A percentile compares a stretch with the other conserved stretches of the same genome.
Conservation (phyloP, 2,888 invertebrate genomes). For the Heteromyza rotundicornis region DNA sequence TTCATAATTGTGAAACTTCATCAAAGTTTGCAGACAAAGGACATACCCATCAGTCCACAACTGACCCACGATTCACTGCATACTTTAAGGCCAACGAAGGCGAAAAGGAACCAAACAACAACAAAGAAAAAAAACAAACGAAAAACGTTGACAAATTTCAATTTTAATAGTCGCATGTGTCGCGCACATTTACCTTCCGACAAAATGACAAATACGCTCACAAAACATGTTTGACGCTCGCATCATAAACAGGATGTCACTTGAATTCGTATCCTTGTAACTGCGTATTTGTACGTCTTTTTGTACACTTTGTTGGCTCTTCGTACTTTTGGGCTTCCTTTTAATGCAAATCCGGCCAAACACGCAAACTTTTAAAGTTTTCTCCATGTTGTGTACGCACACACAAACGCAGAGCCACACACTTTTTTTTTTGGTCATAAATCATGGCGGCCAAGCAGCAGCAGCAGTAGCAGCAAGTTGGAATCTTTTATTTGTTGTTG, state of each 20-base stretch:
- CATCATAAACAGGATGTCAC: slow-evolving; percentile 21
- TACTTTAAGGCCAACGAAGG: too few relatives aligned
- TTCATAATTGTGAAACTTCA: too few relatives aligned
- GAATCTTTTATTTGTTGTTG: background rate
- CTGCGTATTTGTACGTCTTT: background rate
- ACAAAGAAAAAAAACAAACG: too few relatives aligned
- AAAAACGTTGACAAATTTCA: slow-evolving; percentile 27
- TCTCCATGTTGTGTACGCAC: slow-evolving; percentile 10
- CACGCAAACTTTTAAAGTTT: slow-evolving; percentile 37
- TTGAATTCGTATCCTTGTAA: slow-evolving; percentile 10
- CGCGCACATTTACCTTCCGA: slow-evolving; percentile 7
- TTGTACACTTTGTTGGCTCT: too few relatives aligned
- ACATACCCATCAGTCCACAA: too few relatives aligned
- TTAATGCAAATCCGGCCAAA: slow-evolving; percentile 24
- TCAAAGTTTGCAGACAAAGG: too few relatives aligned
- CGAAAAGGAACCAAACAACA: too few relatives aligned
- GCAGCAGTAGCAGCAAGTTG: background rate
- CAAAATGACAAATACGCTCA: slow-evolving; percentile 7
- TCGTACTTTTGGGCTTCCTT: too few relatives aligned
- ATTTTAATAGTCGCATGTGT: slow-evolving; percentile 18
- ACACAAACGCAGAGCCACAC: too few relatives aligned
- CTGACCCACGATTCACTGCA: too few relatives aligned
- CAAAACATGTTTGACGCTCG: slow-evolving; percentile 12
- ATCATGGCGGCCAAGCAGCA: slow-evolving; percentile 36
- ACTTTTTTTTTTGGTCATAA: slow-evolving; percentile 30